Base-by-base conservation (phyloP, 1,140 invertebrate species). In the Bradynema listronoti region DNA sequence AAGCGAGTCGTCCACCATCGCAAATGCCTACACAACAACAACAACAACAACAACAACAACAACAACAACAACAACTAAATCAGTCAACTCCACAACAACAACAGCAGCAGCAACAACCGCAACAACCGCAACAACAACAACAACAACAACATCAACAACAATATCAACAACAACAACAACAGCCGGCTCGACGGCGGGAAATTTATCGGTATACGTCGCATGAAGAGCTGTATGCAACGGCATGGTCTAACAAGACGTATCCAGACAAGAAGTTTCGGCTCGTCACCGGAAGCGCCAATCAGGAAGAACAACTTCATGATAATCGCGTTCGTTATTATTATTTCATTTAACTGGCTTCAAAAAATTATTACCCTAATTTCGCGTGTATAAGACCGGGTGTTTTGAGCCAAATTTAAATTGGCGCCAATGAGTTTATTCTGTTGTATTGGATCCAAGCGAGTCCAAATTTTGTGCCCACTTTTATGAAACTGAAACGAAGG, bases 201-300 rank as follows among this genome's bases (percentile, higher is more conserved):
- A 73, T 69, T 55, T 69, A 69, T 39, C 33, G 67, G 19, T 68
- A 72, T 54, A 58, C 47, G 4, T 47, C 66, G 4, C 42, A 56
- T 0, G 71, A 72, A 24, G 16, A 14, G 11, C 43, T 68, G 29
- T 68, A 58, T 25, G 66, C 61, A 4, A 42, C 65, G 14, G 43
- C 62, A 1, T 67, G 65, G 65, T 66, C 65, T 4, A 70, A 51
- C 30, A 62, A 62, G 47, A 24, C 54, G 9, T 68, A 68, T 34
- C 65, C 70, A 24, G 66, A 67, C 24, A 65, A 68, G 19, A 50
- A 50, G 39, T 63, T 63, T 52, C 27, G 61, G 45, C 32, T 63
- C 16, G 58, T 62, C 9, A 47, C 45, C 11, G 64, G 46, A 0
- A 61, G 45, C 16, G 16, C 67, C 1, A 29, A 60, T 27, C 50